Percentiles rank a stretch among this genome's conserved stretches.
Evolutionary conservation across 2,113 vertebrate genomes (phyloP).

Genomic region (Proterorhinus semilunaris): DNA sequence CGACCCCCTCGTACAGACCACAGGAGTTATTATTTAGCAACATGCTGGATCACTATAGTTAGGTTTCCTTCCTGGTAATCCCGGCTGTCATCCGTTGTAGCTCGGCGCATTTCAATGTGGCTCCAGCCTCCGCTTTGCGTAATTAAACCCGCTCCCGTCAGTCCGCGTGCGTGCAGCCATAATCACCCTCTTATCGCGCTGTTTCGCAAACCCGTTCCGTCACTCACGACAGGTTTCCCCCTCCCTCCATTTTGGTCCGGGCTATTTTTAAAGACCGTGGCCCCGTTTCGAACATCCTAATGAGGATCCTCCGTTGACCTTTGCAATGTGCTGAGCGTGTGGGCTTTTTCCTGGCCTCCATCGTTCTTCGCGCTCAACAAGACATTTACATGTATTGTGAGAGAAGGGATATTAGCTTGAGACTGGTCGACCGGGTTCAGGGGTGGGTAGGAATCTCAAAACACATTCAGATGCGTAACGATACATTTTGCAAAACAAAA

Average conservation of each 20-base stretch:
- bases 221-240: not conserved
- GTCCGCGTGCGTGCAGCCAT: not conserved
- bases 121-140: conserved; percentile 10
- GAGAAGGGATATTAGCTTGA: not conserved
- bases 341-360: conserved; percentile 7
- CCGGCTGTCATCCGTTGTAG: conserved; percentile 2
- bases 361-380: conserved; percentile 18
- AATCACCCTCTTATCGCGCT: conserved; percentile 1
- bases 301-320: conserved; percentile 30
- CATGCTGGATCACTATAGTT: not conserved
- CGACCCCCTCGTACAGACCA: too few relatives aligned
- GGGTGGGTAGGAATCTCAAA: not conserved
- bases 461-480: too few relatives aligned
- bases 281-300: conserved; percentile 30
- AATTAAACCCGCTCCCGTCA: conserved; percentile 22
- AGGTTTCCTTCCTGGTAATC: not conserved
- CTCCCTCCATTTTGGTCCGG: not conserved
- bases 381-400: not conserved
- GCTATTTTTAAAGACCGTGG: conserved; percentile 6
- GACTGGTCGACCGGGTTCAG: not conserved
- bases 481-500: not conserved
- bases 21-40: not conserved
- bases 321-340: conserved; percentile 32
- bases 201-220: conserved; percentile 5
- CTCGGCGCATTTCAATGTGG: conserved; percentile 31